Evolutionary conservation across 2,888 invertebrate species (phyloP), one percentile per base, ranked within the genome.

Genomic region (Sinodicranocentrus sp.): DNA sequence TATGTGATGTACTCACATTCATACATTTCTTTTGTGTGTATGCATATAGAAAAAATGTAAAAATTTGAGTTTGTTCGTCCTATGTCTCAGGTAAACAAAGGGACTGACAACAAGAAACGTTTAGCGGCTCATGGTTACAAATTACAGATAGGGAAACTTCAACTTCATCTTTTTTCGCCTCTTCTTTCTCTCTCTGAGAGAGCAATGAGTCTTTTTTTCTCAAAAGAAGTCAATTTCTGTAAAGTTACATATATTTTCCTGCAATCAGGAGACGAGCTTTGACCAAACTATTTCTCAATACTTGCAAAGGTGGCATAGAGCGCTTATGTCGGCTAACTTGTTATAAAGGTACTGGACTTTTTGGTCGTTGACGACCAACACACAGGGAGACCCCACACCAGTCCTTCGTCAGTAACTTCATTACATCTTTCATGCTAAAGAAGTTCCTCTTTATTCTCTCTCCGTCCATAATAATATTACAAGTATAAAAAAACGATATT

Each of bases 61-160:
- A 83, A 83, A 63, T 52, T 77, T 82, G 39, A 44, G 19, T 63
- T 82, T 67, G 65, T 68, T 63, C 71, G 70, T 68, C 75, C 68
- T 57, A 48, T 78, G 78, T 84, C 82, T 82, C 84, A 73, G 72
- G 84, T 84, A 84, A 84, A 84, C 84, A 84, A 84, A 84, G 54
- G 79, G 78, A 52, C 73, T 84, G 78, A 84, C 84, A 79, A 82
- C 57, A 73, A 78, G 79, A 71, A 84, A 79, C 79, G 79, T 84
- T 84, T 78, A 75, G 88, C 88, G 88, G 88, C 87, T 85, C 84
- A 78, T 85, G 71, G 75, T 86, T 79, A 84, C 86, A 88, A 88
- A 88, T 88, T 88, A 88, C 86, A 87, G 88, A 88, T 87, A 63
- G 87, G 82, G 87, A 85, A 73, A 67, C 72, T 78, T 83, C 43